phyloP scores from a whole-genome alignment of 2,113 vertebrate species.

The Hyperopisus bebe region DNA sequence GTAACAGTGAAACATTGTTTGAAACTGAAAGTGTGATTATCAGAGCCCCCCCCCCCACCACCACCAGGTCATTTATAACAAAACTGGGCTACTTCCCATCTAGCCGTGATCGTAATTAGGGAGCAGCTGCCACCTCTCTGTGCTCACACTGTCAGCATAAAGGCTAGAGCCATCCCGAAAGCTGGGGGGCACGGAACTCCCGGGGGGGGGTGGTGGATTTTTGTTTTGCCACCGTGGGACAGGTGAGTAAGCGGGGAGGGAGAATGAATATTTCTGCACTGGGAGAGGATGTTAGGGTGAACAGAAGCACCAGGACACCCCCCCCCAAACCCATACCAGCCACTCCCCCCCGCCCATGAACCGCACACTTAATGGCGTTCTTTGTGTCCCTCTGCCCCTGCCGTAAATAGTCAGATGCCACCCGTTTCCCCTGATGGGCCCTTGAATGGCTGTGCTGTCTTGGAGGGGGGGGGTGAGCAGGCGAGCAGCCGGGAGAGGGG shows the following conservation, averaged over 20 bases:
- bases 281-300: not conserved
- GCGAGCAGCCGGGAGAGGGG: not conserved
- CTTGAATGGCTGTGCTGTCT: conserved; percentile 8
- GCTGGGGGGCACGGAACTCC: not conserved
- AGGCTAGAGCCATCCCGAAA: not conserved
- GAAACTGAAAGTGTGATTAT: not conserved
- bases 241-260: not conserved
- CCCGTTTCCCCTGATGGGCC: conserved; percentile 8
- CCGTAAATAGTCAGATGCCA: conserved; percentile 64
- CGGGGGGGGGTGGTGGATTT: not conserved
- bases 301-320: not conserved
- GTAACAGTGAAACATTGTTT: not conserved
- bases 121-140: not conserved
- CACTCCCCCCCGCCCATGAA: not conserved
- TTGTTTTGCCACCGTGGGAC: not conserved
- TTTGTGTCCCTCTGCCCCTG: conserved; percentile 61
- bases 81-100: not conserved
- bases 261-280: not conserved
- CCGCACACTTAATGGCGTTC: conserved; percentile 51
- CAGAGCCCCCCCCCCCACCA: not conserved
- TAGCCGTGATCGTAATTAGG: not conserved
- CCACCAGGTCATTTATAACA: not conserved
- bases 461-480: not conserved
- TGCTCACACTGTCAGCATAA: not conserved
- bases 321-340: not conserved